Evolutionary conservation across 2,888 invertebrate genomes (phyloP).

Genomic region (Nephrotoma guestfalica): DNA sequence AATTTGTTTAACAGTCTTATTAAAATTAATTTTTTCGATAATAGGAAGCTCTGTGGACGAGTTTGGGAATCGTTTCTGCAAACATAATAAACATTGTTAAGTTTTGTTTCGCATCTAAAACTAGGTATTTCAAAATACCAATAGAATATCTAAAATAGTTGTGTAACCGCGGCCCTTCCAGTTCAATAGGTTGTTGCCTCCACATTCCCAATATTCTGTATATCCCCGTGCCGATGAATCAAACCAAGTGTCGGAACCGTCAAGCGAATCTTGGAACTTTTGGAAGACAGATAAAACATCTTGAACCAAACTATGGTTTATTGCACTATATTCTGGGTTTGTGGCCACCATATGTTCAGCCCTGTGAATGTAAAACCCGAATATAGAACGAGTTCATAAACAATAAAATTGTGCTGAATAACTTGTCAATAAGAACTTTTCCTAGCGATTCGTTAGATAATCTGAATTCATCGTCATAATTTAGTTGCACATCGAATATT

Average conservation of each 20-base stretch:
- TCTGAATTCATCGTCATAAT: conserved; percentile 23
- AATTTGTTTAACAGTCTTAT: conserved; percentile 20
- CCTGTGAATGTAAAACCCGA: neutral
- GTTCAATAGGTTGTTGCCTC: conserved; percentile 46
- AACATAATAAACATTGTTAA: neutral
- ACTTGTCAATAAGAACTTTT: conserved; percentile 22
- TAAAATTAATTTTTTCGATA: conserved; percentile 23
- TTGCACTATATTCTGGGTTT: conserved; percentile 20
- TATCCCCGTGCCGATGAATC: conserved; percentile 50
- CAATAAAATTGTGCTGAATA: neutral
- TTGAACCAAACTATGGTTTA: conserved; percentile 29
- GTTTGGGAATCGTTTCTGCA: conserved; percentile 24
- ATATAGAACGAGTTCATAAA: neutral
- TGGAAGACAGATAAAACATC: conserved; percentile 47
- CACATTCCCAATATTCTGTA: conserved; percentile 47
- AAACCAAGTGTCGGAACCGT: conserved; percentile 49
- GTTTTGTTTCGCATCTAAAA: neutral
- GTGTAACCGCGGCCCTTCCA: conserved; percentile 62
- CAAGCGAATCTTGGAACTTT: conserved; percentile 31
- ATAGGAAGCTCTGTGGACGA: conserved; percentile 17
- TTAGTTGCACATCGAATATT: conserved; percentile 19
- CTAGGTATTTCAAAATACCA: conserved; percentile 34
- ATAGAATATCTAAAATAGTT: conserved; percentile 49
- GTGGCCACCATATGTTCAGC: neutral
- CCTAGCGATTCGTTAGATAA: conserved; percentile 25